A percentile compares a stretch with the other conserved stretches of the same genome.
phyloP scores from a whole-genome alignment of 2,113 vertebrate genomes.

The Notechis scutatus region DNA sequence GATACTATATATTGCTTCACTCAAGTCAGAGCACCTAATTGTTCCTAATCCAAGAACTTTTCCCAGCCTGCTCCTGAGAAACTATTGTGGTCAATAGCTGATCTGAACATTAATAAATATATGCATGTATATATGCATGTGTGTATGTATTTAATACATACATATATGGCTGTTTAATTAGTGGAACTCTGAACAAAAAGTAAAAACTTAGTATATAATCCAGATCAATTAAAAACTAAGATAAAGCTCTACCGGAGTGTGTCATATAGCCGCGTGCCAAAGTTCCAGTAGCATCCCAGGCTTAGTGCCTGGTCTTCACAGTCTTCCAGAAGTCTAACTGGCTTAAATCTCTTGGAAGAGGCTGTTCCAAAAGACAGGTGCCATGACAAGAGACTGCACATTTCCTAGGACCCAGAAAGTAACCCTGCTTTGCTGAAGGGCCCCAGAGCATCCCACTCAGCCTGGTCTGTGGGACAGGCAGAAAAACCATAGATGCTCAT shows the following conservation, averaged over 20 bases:
- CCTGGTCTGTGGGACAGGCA: not conserved
- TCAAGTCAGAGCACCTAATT: not conserved
- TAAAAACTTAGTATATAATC: not conserved
- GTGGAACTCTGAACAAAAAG: not conserved
- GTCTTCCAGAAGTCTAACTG: not conserved
- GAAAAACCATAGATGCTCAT: not conserved
- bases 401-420: not conserved
- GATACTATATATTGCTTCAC: not conserved
- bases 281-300: not conserved
- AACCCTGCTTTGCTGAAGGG: not conserved
- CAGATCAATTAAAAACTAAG: not conserved
- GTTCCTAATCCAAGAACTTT: not conserved
- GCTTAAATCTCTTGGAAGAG: not conserved
- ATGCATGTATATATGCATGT: not conserved
- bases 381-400: not conserved
- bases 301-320: not conserved
- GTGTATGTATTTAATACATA: not conserved
- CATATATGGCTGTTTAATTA: not conserved
- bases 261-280: not conserved
- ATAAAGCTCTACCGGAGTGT: not conserved
- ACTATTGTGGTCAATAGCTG: not conserved
- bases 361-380: not conserved
- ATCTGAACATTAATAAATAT: not conserved
- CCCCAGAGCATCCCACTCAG: not conserved
- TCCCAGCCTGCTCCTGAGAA: conserved; percentile 1